phyloP scores from a whole-genome alignment of 2,113 vertebrate species.

The Bothrops jararaca region DNA sequence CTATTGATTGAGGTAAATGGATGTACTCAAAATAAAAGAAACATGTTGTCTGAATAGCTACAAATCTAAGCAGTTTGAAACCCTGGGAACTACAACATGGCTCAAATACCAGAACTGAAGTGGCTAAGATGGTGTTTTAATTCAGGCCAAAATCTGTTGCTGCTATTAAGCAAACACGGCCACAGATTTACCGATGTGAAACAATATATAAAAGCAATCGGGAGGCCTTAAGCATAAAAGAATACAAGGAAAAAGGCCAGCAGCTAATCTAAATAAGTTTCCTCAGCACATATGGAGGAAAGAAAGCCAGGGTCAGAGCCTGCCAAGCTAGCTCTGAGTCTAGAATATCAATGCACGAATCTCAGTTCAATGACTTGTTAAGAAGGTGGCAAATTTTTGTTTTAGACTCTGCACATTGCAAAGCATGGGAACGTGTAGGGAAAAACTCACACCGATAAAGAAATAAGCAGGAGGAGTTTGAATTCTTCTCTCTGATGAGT shows the following conservation, averaged over 20 bases:
- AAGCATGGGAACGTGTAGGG: conserved; percentile 15
- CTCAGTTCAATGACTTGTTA: neutral
- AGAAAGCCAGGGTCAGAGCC: neutral
- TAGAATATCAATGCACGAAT: neutral
- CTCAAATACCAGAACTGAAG: neutral
- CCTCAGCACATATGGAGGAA: neutral
- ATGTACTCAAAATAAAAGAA: neutral
- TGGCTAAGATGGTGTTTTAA: neutral
- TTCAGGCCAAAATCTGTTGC: neutral
- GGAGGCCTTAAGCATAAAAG: neutral
- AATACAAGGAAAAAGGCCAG: neutral
- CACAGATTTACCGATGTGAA: neutral
- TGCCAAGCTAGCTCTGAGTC: conserved; percentile 4
- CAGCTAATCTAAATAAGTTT: neutral
- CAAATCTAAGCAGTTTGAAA: neutral
- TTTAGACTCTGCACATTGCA: neutral
- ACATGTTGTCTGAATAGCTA: neutral
- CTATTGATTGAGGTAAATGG: neutral
- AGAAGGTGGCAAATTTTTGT: conserved; percentile 14
- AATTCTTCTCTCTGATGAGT: conserved; percentile 32
- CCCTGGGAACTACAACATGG: neutral
- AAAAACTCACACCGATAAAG: conserved; percentile 13
- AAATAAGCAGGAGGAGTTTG: neutral
- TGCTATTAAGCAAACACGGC: neutral
- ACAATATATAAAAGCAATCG: neutral